Evolutionary conservation across 1,140 invertebrate species (phyloP).

Genomic region (Drosophila leontia): DNA sequence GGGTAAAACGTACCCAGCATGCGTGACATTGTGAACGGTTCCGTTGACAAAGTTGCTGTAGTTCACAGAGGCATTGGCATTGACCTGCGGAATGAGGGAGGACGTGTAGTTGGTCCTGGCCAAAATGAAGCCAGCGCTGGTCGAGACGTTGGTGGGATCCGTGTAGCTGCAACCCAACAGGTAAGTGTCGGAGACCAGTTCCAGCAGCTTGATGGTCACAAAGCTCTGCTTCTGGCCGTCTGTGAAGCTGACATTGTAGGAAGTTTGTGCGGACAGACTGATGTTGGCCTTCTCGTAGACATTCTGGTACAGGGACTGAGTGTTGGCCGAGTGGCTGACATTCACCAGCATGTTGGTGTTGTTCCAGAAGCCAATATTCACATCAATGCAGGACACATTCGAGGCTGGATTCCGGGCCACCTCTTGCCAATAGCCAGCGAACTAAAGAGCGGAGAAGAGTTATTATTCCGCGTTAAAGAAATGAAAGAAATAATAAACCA

Average conservation of each 20-base stretch:
- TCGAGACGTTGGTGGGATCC: background rate
- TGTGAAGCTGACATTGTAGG: slow-evolving; percentile 48
- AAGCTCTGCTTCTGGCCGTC: background rate
- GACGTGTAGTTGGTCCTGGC: background rate
- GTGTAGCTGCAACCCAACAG: slow-evolving; percentile 57
- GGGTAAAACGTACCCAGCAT: slow-evolving; percentile 39
- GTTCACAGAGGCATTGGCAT: slow-evolving; percentile 19
- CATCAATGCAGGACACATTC: slow-evolving; percentile 23
- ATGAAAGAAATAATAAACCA: background rate
- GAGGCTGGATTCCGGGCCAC: slow-evolving; percentile 50
- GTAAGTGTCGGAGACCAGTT: slow-evolving; percentile 15
- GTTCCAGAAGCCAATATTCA: background rate
- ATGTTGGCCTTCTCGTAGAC: slow-evolving; percentile 38
- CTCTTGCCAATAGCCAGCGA: slow-evolving; percentile 47
- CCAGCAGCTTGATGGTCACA: slow-evolving; percentile 46
- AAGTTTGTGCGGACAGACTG: background rate
- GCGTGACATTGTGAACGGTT: slow-evolving; percentile 26
- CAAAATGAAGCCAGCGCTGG: slow-evolving; percentile 58
- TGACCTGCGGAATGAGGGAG: background rate
- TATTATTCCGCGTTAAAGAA: background rate
- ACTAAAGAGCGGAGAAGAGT: slow-evolving; percentile 17
- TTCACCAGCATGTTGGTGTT: slow-evolving; percentile 37
- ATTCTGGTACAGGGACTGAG: slow-evolving; percentile 21
- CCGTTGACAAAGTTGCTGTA: slow-evolving; percentile 39
- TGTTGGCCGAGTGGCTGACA: slow-evolving; percentile 33